These are phyloP conservation scores for Sphenodon punctatus DNA, from an alignment of 2,797 vertebrate species.

Conservation along the genomic window DNA sequence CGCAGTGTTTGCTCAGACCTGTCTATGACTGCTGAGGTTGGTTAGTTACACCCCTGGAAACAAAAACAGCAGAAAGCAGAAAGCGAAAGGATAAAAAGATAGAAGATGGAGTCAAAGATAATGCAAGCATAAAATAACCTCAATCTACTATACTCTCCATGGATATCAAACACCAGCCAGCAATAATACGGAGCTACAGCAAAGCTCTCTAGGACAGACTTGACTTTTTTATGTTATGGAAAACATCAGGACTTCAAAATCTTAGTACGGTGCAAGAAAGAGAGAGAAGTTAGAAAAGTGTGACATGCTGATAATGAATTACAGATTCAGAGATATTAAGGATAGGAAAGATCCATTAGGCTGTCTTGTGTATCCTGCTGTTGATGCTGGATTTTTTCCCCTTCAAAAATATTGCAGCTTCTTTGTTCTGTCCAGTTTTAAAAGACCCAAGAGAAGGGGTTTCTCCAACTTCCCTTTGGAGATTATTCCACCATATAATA, in stretches of 20 bases:
- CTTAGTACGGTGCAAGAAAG: constrained; percentile 57
- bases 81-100: neutral
- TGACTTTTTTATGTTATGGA: constrained; percentile 75
- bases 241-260: constrained; percentile 60
- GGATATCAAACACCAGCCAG: constrained; percentile 78
- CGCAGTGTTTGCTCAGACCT: neutral
- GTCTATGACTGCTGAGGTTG: neutral
- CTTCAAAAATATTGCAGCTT: constrained; percentile 2
- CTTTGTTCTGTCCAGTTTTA: neutral
- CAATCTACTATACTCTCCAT: constrained; percentile 78
- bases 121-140: constrained; percentile 84
- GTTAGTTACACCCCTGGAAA: neutral
- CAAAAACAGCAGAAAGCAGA: neutral
- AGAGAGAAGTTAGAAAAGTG: neutral
- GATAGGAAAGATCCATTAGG: neutral
- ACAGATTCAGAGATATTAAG: neutral
- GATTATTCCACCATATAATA: constrained; percentile 43
- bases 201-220: constrained; percentile 19
- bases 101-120: constrained; percentile 76
- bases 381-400: neutral
- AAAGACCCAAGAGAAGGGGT: neutral
- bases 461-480: constrained; percentile 38
- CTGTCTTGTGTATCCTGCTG: neutral
- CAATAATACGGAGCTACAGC: constrained; percentile 55
- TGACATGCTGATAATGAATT: neutral